A percentile compares a stretch with the other conserved stretches of the same genome.
Evolutionary conservation across 2,113 vertebrate species (phyloP).

Genomic region (Falcunculus frontatus): DNA sequence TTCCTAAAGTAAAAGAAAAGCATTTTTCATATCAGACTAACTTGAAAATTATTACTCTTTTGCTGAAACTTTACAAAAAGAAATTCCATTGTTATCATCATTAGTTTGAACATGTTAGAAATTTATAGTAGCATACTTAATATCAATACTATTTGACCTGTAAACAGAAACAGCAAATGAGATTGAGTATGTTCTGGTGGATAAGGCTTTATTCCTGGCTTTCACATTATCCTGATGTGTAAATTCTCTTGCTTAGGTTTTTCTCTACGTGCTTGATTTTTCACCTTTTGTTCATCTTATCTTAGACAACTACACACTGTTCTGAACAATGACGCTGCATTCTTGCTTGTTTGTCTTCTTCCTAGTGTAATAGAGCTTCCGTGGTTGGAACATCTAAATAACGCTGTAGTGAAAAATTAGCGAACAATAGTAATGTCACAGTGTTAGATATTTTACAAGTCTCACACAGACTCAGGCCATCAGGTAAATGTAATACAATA

Average conservation of each 20-base stretch:
- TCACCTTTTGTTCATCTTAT: neutral
- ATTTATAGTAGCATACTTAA: neutral
- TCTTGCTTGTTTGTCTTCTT: neutral
- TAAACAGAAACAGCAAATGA: neutral
- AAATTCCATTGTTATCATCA: neutral
- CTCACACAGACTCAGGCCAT: neutral
- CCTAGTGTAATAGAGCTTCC: neutral
- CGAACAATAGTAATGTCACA: neutral
- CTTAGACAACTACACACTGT: neutral
- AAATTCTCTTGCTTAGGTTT: neutral
- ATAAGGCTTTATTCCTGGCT: neutral
- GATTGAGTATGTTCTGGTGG: neutral
- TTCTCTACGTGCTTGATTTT: neutral
- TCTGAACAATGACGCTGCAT: neutral
- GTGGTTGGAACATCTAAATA: neutral
- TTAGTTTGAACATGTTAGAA: neutral
- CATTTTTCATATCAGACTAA: accelerated
- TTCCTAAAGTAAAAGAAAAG: neutral
- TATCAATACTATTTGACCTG: neutral
- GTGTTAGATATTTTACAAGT: neutral
- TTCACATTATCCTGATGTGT: neutral
- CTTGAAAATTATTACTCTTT: neutral
- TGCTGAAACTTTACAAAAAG: neutral
- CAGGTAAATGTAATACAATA: neutral
- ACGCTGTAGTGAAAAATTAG: neutral